Evolutionary conservation across 2,113 vertebrate genomes (phyloP).

Genomic region (Lichenostomus cassidix): DNA sequence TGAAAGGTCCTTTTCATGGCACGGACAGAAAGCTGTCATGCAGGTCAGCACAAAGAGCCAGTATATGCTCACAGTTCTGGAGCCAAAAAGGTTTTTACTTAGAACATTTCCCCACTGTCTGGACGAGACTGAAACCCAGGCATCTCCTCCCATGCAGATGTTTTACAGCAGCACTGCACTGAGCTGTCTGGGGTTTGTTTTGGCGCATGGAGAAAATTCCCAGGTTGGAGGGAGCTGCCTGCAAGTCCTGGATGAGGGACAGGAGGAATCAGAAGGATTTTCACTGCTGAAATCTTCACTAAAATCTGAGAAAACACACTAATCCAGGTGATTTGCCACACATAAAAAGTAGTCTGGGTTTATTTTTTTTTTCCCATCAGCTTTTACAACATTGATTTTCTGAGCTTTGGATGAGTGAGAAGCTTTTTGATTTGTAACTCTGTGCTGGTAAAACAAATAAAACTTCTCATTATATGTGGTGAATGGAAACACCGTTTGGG

Average conservation of each 20-base stretch:
- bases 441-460: background rate
- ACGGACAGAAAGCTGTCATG: background rate
- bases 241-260: background rate
- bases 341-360: background rate
- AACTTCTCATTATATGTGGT: background rate
- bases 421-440: background rate
- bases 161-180: background rate
- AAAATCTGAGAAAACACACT: background rate
- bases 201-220: background rate
- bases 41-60: conserved; percentile 35
- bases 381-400: background rate
- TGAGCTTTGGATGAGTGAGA: background rate
- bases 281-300: background rate
- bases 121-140: rapidly evolving
- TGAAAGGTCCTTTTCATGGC: conserved; percentile 51
- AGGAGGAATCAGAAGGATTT: background rate
- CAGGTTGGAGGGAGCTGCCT: background rate
- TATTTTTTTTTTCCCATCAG: background rate
- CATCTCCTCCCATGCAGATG: background rate
- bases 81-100: background rate
- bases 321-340: background rate
- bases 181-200: background rate
- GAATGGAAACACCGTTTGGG: background rate
- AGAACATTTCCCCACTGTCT: background rate
- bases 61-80: background rate